phyloP scores from a whole-genome alignment of 1,140 invertebrate genomes.

The Lordiphosa collinella region DNA sequence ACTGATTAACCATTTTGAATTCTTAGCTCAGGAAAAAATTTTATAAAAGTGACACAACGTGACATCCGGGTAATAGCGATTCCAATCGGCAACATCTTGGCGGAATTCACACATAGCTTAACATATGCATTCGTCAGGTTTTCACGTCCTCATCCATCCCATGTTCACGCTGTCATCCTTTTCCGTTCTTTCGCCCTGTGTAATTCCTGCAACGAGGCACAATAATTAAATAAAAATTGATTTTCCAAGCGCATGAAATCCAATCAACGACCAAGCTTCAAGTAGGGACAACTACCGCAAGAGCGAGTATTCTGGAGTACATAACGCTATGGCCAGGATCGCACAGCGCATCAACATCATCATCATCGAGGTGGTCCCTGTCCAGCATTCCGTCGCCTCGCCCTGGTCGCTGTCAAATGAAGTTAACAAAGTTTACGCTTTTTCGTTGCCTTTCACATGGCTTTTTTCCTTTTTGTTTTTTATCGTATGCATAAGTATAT shows the following conservation, averaged over 20 bases:
- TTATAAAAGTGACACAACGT: too few relatives aligned
- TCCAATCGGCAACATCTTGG: too few relatives aligned
- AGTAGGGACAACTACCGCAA: slow-evolving; percentile 45
- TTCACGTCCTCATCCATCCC: too few relatives aligned
- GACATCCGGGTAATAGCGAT: too few relatives aligned
- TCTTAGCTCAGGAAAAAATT: too few relatives aligned
- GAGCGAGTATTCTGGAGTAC: slow-evolving; percentile 25
- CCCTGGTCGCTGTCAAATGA: slow-evolving; percentile 61
- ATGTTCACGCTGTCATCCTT: too few relatives aligned
- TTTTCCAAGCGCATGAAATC: slow-evolving; percentile 73
- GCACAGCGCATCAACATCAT: slow-evolving; percentile 4
- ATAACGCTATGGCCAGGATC: slow-evolving; percentile 45
- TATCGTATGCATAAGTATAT: slow-evolving; percentile 68
- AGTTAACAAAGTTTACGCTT: slow-evolving; percentile 74
- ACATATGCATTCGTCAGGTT: too few relatives aligned
- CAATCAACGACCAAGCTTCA: slow-evolving; percentile 68
- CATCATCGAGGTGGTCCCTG: background rate
- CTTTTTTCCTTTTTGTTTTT: slow-evolving; percentile 24
- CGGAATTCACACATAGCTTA: too few relatives aligned
- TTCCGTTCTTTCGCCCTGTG: slow-evolving; percentile 10
- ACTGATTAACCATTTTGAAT: too few relatives aligned
- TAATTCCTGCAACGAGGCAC: slow-evolving; percentile 64
- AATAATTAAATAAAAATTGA: slow-evolving; percentile 77
- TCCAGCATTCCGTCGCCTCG: slow-evolving; percentile 2
- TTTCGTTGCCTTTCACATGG: slow-evolving; percentile 45